phyloP scores from a whole-genome alignment of 2,113 vertebrate genomes.

The Pica pica region DNA sequence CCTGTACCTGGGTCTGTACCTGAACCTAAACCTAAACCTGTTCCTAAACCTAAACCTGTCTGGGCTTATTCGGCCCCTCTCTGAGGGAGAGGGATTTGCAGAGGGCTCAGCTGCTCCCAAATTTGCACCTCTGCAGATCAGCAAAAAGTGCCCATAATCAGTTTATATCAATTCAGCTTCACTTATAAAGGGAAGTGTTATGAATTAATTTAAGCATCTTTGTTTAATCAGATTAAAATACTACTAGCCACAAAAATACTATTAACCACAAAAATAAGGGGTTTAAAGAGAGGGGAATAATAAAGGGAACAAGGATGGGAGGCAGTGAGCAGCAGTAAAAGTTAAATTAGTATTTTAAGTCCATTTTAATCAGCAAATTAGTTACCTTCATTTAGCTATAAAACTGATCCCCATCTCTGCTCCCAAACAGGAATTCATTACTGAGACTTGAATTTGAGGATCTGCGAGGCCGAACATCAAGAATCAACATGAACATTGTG shows the following conservation, averaged over 20 bases:
- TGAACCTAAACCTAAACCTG: background rate
- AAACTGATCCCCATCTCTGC: background rate
- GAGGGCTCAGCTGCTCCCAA: accelerated
- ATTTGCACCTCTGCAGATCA: background rate
- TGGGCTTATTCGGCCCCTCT: accelerated
- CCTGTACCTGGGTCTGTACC: background rate
- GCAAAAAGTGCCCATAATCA: accelerated
- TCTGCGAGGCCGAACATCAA: background rate
- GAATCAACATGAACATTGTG: background rate
- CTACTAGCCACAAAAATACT: background rate
- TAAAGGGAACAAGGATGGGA: background rate
- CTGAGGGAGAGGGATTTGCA: accelerated
- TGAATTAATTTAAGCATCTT: background rate
- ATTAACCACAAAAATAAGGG: background rate
- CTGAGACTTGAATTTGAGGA: background rate
- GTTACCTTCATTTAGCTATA: background rate
- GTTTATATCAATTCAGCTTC: background rate
- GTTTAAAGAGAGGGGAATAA: background rate
- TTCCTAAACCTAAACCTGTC: accelerated
- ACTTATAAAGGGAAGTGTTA: background rate
- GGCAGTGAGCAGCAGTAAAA: background rate
- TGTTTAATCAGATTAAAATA: background rate
- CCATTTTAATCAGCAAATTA: background rate
- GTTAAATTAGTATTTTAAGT: background rate
- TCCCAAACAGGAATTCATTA: background rate